Evolutionary conservation across 2,888 invertebrate species (phyloP).

Genomic region (Bhutanitis thaidina): DNA sequence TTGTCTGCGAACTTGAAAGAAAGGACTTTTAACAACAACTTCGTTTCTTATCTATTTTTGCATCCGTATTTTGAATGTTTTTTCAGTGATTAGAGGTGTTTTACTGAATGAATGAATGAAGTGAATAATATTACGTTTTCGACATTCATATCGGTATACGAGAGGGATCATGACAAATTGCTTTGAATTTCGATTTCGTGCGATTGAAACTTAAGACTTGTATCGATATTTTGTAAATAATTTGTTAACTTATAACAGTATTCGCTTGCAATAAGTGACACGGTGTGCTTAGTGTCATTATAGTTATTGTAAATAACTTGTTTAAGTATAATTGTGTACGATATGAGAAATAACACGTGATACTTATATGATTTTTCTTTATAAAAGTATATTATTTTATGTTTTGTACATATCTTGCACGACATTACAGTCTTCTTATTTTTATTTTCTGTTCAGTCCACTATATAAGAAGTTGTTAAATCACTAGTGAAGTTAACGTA

Average conservation of each 20-base stretch:
- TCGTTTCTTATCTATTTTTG: neutral
- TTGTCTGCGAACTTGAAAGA: neutral
- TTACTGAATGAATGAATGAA: constrained; percentile 1
- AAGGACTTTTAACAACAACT: neutral
- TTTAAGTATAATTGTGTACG: constrained; percentile 13
- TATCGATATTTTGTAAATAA: constrained; percentile 57
- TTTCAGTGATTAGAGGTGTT: neutral
- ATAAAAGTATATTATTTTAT: constrained; percentile 9
- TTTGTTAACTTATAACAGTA: constrained; percentile 66
- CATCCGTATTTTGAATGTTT: constrained; percentile 4
- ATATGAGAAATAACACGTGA: constrained; percentile 10
- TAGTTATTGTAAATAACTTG: constrained; percentile 30
- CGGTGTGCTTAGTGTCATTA: constrained; percentile 34
- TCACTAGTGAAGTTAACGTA: constrained; percentile 10
- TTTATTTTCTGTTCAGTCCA: constrained; percentile 15
- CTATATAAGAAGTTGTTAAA: constrained; percentile 12
- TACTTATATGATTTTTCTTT: constrained; percentile 14
- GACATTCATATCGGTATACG: neutral
- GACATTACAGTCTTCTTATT: constrained; percentile 19
- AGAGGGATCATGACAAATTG: constrained; percentile 36
- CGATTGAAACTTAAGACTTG: constrained; percentile 39
- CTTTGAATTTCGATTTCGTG: constrained; percentile 46
- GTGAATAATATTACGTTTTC: neutral
- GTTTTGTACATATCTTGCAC: constrained; percentile 25
- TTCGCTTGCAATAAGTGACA: constrained; percentile 39